phyloP scores from a whole-genome alignment of 2,888 invertebrate species.

The Monopis laevigella region DNA sequence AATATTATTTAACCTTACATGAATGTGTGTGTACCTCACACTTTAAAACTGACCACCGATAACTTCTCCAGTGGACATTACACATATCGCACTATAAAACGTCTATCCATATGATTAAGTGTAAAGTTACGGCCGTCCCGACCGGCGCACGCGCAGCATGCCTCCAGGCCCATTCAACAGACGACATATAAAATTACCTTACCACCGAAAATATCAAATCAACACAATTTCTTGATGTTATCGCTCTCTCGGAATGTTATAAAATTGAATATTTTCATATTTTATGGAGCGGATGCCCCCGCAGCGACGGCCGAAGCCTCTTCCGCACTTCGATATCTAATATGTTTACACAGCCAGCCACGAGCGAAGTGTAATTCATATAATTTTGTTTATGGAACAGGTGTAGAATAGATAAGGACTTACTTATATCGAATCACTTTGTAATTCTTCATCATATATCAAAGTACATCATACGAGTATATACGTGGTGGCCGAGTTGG shows the following conservation, averaged over 20 bases:
- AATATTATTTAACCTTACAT: too few relatives aligned
- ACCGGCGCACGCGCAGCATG: conserved; percentile 51
- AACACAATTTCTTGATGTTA: conserved; percentile 52
- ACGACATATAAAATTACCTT: conserved; percentile 54
- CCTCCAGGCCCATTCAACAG: conserved; percentile 48
- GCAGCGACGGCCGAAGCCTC: conserved; percentile 32
- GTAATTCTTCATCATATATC: too few relatives aligned
- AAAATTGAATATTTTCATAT: conserved; percentile 65
- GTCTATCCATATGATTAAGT: conserved; percentile 62
- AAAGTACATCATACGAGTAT: too few relatives aligned
- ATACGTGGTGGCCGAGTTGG: too few relatives aligned
- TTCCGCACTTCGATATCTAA: conserved; percentile 35
- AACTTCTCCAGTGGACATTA: too few relatives aligned
- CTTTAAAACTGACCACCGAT: too few relatives aligned
- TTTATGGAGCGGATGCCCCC: conserved; percentile 40
- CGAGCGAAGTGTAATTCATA: too few relatives aligned
- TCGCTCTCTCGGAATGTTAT: conserved; percentile 58
- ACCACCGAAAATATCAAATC: conserved; percentile 66
- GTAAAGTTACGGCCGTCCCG: conserved; percentile 57
- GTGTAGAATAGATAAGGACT: too few relatives aligned
- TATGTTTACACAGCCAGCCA: too few relatives aligned
- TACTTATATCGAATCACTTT: too few relatives aligned
- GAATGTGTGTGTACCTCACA: too few relatives aligned
- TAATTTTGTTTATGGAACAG: too few relatives aligned
- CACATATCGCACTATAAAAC: conserved; percentile 39